Percentiles rank a stretch among this genome's conserved stretches.
Evolutionary conservation across 1,140 invertebrate species (phyloP).

Genomic region (Drosophila pruinosa): DNA sequence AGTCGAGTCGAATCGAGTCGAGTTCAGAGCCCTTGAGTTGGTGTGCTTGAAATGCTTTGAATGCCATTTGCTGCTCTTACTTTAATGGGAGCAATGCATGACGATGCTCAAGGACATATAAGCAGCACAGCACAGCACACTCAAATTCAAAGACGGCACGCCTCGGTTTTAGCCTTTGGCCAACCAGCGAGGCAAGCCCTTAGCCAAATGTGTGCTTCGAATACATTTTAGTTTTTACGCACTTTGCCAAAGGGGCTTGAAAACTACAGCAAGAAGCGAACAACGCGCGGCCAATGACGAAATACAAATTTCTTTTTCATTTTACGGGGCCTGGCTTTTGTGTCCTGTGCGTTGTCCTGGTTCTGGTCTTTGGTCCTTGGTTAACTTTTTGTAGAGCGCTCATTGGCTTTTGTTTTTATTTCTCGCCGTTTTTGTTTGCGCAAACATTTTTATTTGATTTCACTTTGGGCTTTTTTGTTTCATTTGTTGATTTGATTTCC

Average conservation of each 20-base stretch:
- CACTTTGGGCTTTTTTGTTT: slow-evolving; percentile 29
- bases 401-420: background rate
- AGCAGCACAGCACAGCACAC: background rate
- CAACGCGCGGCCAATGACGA: slow-evolving; percentile 7
- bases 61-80: slow-evolving; percentile 43
- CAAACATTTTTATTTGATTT: slow-evolving; percentile 68
- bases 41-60: slow-evolving; percentile 59
- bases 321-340: background rate
- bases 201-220: background rate
- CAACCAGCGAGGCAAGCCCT: background rate
- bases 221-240: slow-evolving; percentile 21
- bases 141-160: too few species aligned
- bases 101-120: slow-evolving; percentile 51
- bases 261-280: slow-evolving; percentile 1
- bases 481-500: slow-evolving; percentile 73
- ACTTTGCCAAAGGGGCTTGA: background rate
- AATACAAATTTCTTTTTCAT: slow-evolving; percentile 7
- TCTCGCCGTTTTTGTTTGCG: slow-evolving; percentile 17
- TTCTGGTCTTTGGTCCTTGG: background rate
- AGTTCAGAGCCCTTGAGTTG: slow-evolving; percentile 19
- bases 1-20: background rate
- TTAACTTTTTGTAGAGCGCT: slow-evolving; percentile 1
- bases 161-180: slow-evolving; percentile 9
- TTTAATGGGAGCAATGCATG: slow-evolving; percentile 42
- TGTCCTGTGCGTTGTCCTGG: too few species aligned